A percentile compares a stretch with the other conserved stretches of the same genome.
These are phyloP conservation scores for Columba janthina DNA, from an alignment of 2,113 vertebrate genomes.

Conservation along the genomic window DNA sequence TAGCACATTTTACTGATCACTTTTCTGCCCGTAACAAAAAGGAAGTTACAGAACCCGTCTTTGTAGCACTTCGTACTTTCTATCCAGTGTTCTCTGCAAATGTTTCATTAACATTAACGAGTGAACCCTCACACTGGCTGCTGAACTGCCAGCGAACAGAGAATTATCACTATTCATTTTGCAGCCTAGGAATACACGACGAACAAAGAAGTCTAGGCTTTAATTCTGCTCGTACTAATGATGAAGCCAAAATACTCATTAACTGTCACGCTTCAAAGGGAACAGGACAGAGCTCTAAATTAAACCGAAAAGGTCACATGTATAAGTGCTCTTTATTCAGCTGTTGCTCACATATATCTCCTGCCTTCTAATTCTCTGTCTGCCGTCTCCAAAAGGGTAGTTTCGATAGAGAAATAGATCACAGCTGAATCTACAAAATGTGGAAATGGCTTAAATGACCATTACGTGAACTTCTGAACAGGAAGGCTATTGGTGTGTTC, in stretches of 20 bases:
- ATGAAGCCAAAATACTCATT: background rate
- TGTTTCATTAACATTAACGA: background rate
- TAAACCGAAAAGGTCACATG: background rate
- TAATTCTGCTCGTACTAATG: background rate
- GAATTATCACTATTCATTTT: background rate
- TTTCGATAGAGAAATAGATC: background rate
- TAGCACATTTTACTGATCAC: background rate
- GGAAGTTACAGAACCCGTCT: background rate
- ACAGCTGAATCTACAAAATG: background rate
- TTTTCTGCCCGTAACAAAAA: background rate
- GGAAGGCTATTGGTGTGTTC: background rate
- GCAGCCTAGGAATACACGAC: background rate
- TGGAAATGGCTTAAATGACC: background rate
- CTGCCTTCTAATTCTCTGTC: background rate
- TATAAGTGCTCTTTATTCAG: background rate
- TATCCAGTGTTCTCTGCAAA: background rate
- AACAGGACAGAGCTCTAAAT: background rate
- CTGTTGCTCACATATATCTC: background rate
- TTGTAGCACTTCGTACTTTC: background rate
- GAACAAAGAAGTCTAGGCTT: background rate
- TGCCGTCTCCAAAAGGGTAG: background rate
- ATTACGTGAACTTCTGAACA: rapidly evolving
- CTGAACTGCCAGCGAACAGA: background rate
- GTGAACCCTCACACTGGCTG: background rate
- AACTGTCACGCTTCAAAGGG: conserved; percentile 3